Conservation (phyloP, 2,888 invertebrate genomes). For the Notocelia uddmanniana region DNA sequence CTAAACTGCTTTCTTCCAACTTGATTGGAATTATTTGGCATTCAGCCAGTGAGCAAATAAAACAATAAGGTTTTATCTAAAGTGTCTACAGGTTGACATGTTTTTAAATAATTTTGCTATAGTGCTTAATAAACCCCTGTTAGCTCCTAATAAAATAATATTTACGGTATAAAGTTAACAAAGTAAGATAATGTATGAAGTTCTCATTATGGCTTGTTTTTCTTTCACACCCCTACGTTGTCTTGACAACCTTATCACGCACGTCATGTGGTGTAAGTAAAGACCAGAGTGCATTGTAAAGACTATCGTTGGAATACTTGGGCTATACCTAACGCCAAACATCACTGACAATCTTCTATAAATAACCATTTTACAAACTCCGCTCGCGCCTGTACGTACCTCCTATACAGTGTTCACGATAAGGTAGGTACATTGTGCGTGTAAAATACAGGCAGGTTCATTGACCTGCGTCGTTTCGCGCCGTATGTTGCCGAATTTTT, state of each 20-base stretch:
- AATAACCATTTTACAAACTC: conserved; percentile 81
- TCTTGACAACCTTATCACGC: not conserved
- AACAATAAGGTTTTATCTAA: not conserved
- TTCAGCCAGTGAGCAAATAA: conserved; percentile 36
- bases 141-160: not conserved
- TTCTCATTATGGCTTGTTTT: not conserved
- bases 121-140: not conserved
- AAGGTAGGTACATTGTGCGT: conserved; percentile 82
- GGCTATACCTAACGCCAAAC: conserved; percentile 71
- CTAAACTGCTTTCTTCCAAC: conserved; percentile 49
- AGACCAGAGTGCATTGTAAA: no score
- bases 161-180: no score
- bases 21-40: conserved; percentile 31
- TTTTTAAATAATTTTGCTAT: no score
- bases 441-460: conserved; percentile 84
- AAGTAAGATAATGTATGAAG: not conserved
- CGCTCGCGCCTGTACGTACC: conserved; percentile 60
- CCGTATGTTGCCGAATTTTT: conserved; percentile 81
- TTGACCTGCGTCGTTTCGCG: conserved; percentile 79
- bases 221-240: not conserved
- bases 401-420: conserved; percentile 81
- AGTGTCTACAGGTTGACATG: not conserved
- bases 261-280: conserved; percentile 6
- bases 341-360: conserved; percentile 78
- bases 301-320: conserved; percentile 54